These are phyloP conservation scores for Epinephelus awoara DNA, from an alignment of 2,797 vertebrate genomes.

Conservation along the genomic window DNA sequence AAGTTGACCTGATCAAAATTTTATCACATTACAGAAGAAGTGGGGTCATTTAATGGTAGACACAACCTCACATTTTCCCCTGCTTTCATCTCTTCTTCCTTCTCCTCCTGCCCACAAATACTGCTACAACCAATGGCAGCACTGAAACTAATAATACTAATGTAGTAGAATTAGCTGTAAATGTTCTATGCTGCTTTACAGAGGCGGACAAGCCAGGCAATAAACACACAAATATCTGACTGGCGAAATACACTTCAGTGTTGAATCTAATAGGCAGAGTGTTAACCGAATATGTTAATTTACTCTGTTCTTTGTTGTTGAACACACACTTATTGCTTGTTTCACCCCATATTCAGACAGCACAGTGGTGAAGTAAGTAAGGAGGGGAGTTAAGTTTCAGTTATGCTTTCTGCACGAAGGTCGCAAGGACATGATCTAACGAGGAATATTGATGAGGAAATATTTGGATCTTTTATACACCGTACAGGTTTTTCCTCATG, in stretches of 20 bases:
- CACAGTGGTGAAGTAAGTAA: not conserved
- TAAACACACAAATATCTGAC: not conserved
- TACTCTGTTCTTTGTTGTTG: slow-evolving; percentile 17
- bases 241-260: slow-evolving; percentile 34
- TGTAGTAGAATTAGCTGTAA: not conserved
- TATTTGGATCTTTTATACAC: no score
- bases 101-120: not conserved
- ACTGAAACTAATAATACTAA: slow-evolving; percentile 12
- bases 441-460: no score
- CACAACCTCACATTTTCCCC: slow-evolving; percentile 13
- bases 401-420: no score
- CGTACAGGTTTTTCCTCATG: no score
- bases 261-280: slow-evolving; percentile 11
- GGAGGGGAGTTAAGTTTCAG: no score
- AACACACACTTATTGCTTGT: slow-evolving; percentile 18
- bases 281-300: slow-evolving; percentile 32
- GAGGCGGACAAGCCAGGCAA: slow-evolving; percentile 4
- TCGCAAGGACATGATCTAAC: no score
- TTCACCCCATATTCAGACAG: not conserved
- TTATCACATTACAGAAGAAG: slow-evolving; percentile 38
- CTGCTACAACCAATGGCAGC: not conserved
- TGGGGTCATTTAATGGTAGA: slow-evolving; percentile 29
- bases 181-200: not conserved
- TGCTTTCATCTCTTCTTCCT: slow-evolving; percentile 24
- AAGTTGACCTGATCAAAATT: slow-evolving; percentile 58